phyloP scores from a whole-genome alignment of 2,797 vertebrate genomes.

The Falco novaeseelandiae region DNA sequence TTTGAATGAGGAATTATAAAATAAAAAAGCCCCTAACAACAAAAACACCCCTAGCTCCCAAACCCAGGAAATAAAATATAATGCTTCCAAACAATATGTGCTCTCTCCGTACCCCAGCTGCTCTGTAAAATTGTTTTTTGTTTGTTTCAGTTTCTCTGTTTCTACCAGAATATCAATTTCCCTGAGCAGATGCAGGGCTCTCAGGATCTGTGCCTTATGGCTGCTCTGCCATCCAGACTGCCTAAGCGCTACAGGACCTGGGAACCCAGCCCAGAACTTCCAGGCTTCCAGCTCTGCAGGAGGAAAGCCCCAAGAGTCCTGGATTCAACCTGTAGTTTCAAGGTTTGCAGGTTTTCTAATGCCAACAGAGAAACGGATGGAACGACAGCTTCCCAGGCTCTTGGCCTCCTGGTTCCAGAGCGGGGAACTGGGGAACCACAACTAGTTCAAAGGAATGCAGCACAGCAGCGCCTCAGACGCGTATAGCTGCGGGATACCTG shows the following conservation, averaged over 20 bases:
- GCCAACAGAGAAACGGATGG: background rate
- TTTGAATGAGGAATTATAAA: background rate
- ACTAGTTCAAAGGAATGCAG: rapidly evolving
- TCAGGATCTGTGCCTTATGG: background rate
- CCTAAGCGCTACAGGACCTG: background rate
- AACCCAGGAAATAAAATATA: background rate
- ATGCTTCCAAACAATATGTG: background rate
- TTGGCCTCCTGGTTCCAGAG: background rate
- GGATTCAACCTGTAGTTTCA: background rate
- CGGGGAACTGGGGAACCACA: background rate
- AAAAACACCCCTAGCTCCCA: background rate
- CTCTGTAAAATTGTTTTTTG: background rate
- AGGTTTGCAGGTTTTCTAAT: background rate
- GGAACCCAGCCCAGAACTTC: conserved; percentile 20
- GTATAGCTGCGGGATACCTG: no score
- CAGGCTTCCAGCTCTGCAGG: background rate
- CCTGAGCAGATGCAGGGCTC: conserved; percentile 13
- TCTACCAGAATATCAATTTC: background rate
- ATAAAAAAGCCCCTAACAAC: background rate
- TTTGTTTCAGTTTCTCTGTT: background rate
- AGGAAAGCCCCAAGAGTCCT: background rate
- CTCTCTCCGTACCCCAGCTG: background rate
- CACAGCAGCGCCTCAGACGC: background rate
- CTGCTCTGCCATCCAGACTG: background rate
- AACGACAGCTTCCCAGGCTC: background rate